Evolutionary conservation across 1,140 invertebrate species (phyloP).

Genomic region (Kradibia gibbosae): DNA sequence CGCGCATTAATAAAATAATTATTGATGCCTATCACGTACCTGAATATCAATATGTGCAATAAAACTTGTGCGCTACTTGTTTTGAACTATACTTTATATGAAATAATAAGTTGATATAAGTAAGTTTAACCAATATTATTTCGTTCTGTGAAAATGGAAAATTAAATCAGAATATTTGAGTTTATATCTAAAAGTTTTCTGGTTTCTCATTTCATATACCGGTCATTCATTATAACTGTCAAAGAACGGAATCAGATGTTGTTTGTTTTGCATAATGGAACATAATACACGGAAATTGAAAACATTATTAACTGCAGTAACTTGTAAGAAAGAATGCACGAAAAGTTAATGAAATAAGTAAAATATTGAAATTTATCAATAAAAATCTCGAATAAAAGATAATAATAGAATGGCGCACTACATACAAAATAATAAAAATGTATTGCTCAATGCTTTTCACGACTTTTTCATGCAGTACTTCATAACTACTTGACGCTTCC

Average conservation of each 20-base stretch:
- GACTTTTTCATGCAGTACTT: neutral
- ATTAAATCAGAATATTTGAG: constrained; percentile 10
- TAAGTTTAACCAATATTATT: neutral
- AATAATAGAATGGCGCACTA: neutral
- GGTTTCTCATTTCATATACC: constrained; percentile 14
- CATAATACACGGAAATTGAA: constrained; percentile 21
- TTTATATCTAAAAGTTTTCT: constrained; percentile 14
- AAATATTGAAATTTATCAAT: neutral
- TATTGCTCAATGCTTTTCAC: neutral
- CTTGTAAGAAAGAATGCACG: neutral
- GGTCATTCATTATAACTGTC: constrained; percentile 23
- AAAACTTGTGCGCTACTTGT: neutral
- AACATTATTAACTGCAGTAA: constrained; percentile 20
- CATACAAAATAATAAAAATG: neutral
- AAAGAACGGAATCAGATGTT: constrained; percentile 16
- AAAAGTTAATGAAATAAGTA: neutral
- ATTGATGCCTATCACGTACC: neutral
- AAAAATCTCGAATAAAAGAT: neutral
- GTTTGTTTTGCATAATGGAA: constrained; percentile 25
- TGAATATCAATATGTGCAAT: neutral
- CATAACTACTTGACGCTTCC: neutral
- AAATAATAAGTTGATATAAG: neutral
- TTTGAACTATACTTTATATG: neutral
- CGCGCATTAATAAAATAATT: neutral
- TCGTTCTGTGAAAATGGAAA: constrained; percentile 13